Conservation (phyloP, 2,113 vertebrate genomes). For the Tragelaphus strepsiceros region DNA sequence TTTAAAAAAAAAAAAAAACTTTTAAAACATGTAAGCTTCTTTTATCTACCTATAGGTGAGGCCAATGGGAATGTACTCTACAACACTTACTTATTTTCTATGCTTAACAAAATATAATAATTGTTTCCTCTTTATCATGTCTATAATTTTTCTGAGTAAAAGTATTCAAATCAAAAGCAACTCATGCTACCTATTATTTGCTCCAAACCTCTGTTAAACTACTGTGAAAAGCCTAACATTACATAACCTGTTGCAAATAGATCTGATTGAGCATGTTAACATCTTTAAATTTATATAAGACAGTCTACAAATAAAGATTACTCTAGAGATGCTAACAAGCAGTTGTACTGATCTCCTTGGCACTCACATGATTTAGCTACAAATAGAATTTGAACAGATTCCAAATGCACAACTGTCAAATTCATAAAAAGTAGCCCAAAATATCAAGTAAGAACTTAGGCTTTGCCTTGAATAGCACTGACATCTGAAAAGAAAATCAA, state of each 20-base stretch:
- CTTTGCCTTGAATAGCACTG: slow-evolving; percentile 11
- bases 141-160: background rate
- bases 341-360: slow-evolving; percentile 46
- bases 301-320: slow-evolving; percentile 40
- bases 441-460: slow-evolving; percentile 21
- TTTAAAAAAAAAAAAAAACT: background rate
- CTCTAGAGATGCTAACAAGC: slow-evolving; percentile 40
- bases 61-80: background rate
- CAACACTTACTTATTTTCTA: background rate
- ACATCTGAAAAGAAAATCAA: background rate
- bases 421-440: slow-evolving; percentile 57
- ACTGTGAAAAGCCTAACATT: background rate
- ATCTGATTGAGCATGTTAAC: slow-evolving; percentile 3
- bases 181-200: background rate
- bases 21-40: background rate
- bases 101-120: slow-evolving; percentile 24
- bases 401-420: slow-evolving; percentile 58
- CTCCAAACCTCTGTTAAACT: background rate
- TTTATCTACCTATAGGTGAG: background rate
- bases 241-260: slow-evolving; percentile 17
- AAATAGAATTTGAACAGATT: slow-evolving; percentile 61
- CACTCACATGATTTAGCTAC: slow-evolving; percentile 48
- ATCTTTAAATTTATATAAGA: slow-evolving; percentile 43
- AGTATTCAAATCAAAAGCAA: slow-evolving; percentile 24
- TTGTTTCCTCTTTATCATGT: background rate